These are phyloP conservation scores for Tursiops truncatus DNA, from an alignment of 2,113 vertebrate species.

Conservation along the genomic window DNA sequence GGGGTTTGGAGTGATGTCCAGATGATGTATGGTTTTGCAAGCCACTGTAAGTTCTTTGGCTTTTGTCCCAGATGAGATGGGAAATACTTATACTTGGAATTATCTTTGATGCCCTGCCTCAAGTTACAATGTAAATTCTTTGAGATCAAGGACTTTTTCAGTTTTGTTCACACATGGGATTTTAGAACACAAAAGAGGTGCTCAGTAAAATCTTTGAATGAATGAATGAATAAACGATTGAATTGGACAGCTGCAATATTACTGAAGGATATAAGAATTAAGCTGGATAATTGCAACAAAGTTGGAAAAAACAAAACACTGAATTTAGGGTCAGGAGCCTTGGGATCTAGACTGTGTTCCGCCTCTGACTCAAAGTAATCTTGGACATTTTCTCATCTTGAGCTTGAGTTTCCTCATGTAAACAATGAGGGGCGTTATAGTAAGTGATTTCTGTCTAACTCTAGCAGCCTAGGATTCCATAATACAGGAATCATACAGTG, in stretches of 20 bases:
- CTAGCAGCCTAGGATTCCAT: not conserved
- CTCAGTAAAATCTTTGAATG: not conserved
- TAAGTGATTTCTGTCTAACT: not conserved
- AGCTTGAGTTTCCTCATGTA: not conserved
- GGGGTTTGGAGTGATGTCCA: not conserved
- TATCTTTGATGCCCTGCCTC: not conserved
- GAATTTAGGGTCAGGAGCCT: not conserved
- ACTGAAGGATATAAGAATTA: not conserved
- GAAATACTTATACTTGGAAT: not conserved
- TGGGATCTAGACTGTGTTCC: not conserved
- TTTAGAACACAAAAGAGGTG: not conserved
- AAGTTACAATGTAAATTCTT: not conserved
- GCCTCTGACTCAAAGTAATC: not conserved
- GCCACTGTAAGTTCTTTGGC: not conserved
- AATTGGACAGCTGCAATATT: not conserved
- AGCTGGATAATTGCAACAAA: not conserved
- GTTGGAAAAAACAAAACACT: not conserved
- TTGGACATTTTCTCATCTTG: not conserved
- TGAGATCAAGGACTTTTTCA: not conserved
- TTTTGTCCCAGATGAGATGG: not conserved
- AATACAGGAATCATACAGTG: not conserved
- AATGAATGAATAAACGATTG: not conserved
- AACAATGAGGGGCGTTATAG: not conserved
- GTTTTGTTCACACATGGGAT: not conserved
- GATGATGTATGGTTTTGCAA: not conserved